Evolutionary conservation across 1,140 invertebrate genomes (phyloP), one percentile per base, ranked within the genome.

Genomic region (Drosophila bipectinata): DNA sequence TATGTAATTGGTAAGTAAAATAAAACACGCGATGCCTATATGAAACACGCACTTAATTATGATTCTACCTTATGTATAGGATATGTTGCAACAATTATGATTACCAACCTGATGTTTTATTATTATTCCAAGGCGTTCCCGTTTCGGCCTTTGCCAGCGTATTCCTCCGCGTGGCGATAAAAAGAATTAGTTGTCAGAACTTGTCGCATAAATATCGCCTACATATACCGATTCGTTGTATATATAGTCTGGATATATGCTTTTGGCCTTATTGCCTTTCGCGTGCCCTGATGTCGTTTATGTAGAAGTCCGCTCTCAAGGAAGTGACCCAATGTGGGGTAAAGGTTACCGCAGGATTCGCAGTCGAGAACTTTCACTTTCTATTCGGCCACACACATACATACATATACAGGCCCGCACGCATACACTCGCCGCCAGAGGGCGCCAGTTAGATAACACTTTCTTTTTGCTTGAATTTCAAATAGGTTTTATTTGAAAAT

Each of bases 401-500:
- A 56, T 48, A 55, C 55, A 75, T 56, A 54, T 37, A 14, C 18
- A 30, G 18, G 34, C 47, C 52, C 60, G 15, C 41, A 49, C 48
- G 49, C 47, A 66, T 34, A 48, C 6, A 34, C 32, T 34, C 41
- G 48, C 52, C 74, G 37, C 53, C 74, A 77, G 69, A 56, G 78
- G 74, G 52, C 79, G 68, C 68, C 67, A 37, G 68, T 72, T 84
- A 77, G 80, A 79, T 84, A 84, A 84, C 80, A 76, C 80, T 76
- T 63, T 71, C 48, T 49, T 41, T 48, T 41, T 32, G 21, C 28
- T 8, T 21, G 24, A 53, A 64, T 66, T 26, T 41, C 15, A 56
- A 64, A 69, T 57, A 57, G 56, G 66, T 57, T 69, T 69, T 37
- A 49, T 49, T 68, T 47, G 1, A 55, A 15, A 37, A 32, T 44